phyloP scores from a whole-genome alignment of 2,113 vertebrate species.

The Cichladusa arquata region DNA sequence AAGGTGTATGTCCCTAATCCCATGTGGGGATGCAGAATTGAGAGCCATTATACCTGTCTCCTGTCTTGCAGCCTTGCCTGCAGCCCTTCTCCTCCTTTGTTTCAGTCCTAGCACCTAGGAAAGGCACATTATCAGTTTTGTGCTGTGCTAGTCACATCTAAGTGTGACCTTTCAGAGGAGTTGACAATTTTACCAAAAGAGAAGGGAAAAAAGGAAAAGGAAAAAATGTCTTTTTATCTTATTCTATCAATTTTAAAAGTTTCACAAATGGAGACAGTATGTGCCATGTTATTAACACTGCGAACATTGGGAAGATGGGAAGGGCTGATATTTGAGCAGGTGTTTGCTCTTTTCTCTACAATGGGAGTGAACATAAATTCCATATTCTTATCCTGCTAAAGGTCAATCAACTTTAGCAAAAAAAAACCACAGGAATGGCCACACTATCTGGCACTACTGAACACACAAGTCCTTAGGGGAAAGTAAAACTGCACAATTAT shows the following conservation, averaged over 20 bases:
- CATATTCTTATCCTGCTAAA: background rate
- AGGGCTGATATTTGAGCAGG: background rate
- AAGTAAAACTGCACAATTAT: background rate
- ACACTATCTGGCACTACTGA: background rate
- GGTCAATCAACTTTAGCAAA: background rate
- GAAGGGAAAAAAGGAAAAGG: background rate
- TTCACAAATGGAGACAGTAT: background rate
- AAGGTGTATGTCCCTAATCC: background rate
- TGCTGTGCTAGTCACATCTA: background rate
- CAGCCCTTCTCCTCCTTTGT: background rate
- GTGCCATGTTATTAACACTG: background rate
- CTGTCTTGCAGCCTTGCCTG: background rate
- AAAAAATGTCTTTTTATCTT: background rate
- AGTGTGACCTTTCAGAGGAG: constrained; percentile 17
- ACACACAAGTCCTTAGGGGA: background rate
- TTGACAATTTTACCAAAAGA: background rate
- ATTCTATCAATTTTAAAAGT: background rate
- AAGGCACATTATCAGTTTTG: background rate
- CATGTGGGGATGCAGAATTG: background rate
- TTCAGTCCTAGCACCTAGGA: background rate
- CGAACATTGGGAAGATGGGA: background rate
- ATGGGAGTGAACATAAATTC: background rate
- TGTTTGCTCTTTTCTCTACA: background rate
- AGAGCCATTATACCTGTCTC: background rate
- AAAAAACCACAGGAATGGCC: background rate